phyloP scores from a whole-genome alignment of 1,140 invertebrate species.

The Drosophila punjabiensis region DNA sequence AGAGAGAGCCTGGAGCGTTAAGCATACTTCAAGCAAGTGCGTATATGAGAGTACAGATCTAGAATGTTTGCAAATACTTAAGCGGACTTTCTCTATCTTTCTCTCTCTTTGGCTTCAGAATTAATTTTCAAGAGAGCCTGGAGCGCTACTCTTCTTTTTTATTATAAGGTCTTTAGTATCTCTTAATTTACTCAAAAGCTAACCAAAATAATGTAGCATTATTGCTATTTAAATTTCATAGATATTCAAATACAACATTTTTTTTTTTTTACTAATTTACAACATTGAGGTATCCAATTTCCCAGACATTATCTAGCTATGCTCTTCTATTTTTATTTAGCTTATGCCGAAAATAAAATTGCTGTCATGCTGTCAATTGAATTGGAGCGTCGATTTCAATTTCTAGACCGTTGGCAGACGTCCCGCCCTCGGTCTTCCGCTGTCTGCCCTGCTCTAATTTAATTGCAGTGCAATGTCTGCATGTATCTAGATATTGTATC shows the following conservation, averaged over 20 bases:
- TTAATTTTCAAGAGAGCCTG: too few relatives aligned
- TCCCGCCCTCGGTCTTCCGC: constrained; percentile 1
- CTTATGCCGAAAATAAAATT: constrained; percentile 51
- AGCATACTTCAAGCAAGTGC: too few relatives aligned
- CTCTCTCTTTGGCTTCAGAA: too few relatives aligned
- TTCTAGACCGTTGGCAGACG: constrained; percentile 33
- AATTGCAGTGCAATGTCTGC: constrained; percentile 40
- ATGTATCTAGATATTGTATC: constrained; percentile 15
- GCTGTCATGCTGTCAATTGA: constrained; percentile 55
- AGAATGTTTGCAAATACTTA: too few relatives aligned
- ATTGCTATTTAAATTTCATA: neutral
- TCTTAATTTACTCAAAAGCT: too few relatives aligned
- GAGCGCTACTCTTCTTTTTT: too few relatives aligned
- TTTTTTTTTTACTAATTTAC: neutral
- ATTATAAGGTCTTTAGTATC: too few relatives aligned
- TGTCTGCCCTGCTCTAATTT: constrained; percentile 30
- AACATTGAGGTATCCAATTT: constrained; percentile 4
- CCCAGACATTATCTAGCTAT: too few relatives aligned
- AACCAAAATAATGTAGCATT: neutral
- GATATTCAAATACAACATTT: neutral
- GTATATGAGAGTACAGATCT: too few relatives aligned
- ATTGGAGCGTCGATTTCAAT: constrained; percentile 52
- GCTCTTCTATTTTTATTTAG: constrained; percentile 26
- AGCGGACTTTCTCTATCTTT: too few relatives aligned
- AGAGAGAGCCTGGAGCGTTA: too few relatives aligned